Percentiles rank a stretch among this genome's conserved stretches.
Evolutionary conservation across 2,113 vertebrate species (phyloP).

Genomic region (Emydura subglobosa): DNA sequence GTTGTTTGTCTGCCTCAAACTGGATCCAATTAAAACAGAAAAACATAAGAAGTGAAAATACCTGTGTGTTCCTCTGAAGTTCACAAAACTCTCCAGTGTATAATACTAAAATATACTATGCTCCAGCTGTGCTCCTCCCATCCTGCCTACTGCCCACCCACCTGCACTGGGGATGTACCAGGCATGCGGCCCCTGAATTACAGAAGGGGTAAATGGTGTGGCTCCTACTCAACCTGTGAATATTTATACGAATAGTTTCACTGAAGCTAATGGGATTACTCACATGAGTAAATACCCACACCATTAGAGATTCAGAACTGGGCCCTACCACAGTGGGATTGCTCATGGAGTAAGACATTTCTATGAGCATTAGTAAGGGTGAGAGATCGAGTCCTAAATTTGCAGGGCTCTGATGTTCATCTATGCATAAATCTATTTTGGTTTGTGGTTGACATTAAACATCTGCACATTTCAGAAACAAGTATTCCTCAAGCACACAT

Average conservation of each 20-base stretch:
- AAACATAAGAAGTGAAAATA: background rate
- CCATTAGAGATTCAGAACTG: background rate
- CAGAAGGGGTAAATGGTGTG: background rate
- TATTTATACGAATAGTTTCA: background rate
- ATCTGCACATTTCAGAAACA: background rate
- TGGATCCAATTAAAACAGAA: background rate
- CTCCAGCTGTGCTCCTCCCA: background rate
- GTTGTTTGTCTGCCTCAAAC: background rate
- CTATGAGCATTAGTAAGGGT: background rate
- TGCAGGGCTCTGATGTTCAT: background rate
- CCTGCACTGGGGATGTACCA: rapidly evolving
- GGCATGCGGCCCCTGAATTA: background rate
- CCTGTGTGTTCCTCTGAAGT: background rate
- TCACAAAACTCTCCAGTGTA: background rate
- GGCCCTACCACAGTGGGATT: background rate
- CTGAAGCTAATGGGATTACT: background rate
- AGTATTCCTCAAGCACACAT: background rate
- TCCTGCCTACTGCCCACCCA: background rate
- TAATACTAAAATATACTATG: background rate
- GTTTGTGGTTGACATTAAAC: background rate
- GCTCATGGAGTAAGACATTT: background rate
- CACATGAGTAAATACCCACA: background rate
- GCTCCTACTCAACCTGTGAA: background rate
- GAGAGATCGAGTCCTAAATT: background rate
- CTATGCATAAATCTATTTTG: background rate